phyloP scores from a whole-genome alignment of 2,113 vertebrate genomes.

The Mellivora capensis region DNA sequence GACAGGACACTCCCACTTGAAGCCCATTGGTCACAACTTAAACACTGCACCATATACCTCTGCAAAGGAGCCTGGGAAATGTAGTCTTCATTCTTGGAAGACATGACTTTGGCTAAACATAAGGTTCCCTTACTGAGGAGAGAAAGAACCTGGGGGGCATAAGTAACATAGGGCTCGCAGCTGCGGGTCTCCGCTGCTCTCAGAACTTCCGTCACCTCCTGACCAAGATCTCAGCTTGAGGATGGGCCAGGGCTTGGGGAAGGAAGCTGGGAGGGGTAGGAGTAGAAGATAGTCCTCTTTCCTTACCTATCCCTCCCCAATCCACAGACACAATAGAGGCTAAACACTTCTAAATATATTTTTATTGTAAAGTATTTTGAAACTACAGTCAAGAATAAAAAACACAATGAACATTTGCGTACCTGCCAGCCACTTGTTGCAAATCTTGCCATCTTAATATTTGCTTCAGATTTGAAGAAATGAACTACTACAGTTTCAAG shows the following conservation, averaged over 20 bases:
- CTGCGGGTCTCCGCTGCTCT: background rate
- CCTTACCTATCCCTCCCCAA: background rate
- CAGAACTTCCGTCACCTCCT: background rate
- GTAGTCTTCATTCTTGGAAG: background rate
- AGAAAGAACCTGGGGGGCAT: background rate
- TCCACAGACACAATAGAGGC: background rate
- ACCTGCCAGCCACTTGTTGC: background rate
- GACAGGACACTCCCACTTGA: background rate
- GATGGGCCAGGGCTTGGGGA: background rate
- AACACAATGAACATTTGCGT: background rate
- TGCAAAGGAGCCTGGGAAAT: background rate
- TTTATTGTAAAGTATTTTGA: background rate
- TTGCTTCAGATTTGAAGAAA: background rate
- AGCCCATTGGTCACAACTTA: background rate
- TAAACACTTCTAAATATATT: background rate
- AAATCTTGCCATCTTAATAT: background rate
- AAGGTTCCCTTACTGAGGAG: background rate
- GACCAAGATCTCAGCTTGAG: background rate
- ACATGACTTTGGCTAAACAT: background rate
- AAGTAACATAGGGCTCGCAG: too few species aligned
- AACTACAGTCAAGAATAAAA: background rate
- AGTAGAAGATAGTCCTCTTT: too few species aligned
- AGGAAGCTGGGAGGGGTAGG: too few species aligned
- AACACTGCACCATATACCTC: background rate
- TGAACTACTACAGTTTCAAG: background rate